Evolutionary conservation across 1,140 invertebrate species (phyloP), one percentile per base, ranked within the genome.

Genomic region (Episyrphus balteatus): DNA sequence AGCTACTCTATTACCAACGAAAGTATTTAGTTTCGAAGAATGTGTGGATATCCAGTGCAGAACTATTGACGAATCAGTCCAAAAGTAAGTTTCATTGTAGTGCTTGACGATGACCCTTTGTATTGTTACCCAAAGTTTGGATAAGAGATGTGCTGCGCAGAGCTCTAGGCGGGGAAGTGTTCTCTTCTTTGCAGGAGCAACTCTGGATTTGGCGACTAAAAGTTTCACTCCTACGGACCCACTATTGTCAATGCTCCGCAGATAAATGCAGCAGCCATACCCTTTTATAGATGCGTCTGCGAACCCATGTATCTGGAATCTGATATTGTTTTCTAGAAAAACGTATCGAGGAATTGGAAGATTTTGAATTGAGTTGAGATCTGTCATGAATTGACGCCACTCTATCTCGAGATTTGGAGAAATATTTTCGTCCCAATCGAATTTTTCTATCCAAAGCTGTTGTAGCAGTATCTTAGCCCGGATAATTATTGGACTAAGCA

Each of bases 1-100:
- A 5, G 44, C 36, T 1, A 62, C 48, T 30, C 55, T 40, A 46
- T 62, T 62, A 3, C 54, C 54, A 13, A 57, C 55, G 48, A 52
- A 60, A 14, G 52, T 54, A 32, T 57, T 56, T 11, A 48, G 51
- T 34, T 21, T 43, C 5, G 14, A 38, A 7, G 48, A 45, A 32
- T 50, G 48, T 17, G 26, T 34, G 17, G 21, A 26, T 19, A 48
- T n/a, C 46, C 46, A 42, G 13, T 42, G 31, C 18, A 42, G 18
- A 2, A 48, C 1, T 0, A 48, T 48, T 42, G 40, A 26, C 9
- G 46, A 32, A 34, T 48, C 46, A 9, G 21, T 38, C 33, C 34
- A 48, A 30, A 48, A 42, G 18, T 30, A 47, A 2, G 32, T 26
- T 3, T 19, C 12, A 14, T 19, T 33, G 13, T 41, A 18, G 7